Percentiles rank a stretch among this genome's conserved stretches.
Conservation (phyloP, 2,888 invertebrate genomes). For the Hypolimnas misippus region DNA sequence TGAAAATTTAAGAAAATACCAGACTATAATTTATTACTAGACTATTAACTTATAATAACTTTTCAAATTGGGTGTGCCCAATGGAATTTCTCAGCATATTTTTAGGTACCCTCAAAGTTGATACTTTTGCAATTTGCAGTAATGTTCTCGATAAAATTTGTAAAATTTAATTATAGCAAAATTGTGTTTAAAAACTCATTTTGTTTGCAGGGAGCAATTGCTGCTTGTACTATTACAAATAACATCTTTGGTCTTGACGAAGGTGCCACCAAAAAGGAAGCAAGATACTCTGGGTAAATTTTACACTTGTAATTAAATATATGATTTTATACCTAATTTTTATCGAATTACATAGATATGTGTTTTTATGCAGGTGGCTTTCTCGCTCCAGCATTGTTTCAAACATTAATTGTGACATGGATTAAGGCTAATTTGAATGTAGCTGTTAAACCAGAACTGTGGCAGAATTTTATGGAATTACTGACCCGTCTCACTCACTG, state of each 20-base stretch:
- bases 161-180: too few species aligned
- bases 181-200: neutral
- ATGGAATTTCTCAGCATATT: too few species aligned
- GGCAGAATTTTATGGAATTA: slow-evolving; percentile 96
- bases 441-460: slow-evolving; percentile 92
- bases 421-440: slow-evolving; percentile 98
- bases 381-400: slow-evolving; percentile 93
- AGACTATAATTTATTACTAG: too few species aligned
- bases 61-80: too few species aligned
- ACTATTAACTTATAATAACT: too few species aligned
- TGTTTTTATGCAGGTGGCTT: slow-evolving; percentile 85
- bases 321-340: too few species aligned
- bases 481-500: slow-evolving; percentile 95
- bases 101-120: too few species aligned
- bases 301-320: too few species aligned
- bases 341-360: neutral
- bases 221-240: slow-evolving; percentile 94
- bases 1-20: too few species aligned
- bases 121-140: too few species aligned
- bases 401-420: slow-evolving; percentile 98
- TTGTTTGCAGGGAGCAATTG: slow-evolving; percentile 90
- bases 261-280: slow-evolving; percentile 90
- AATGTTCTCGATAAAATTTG: too few species aligned
- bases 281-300: slow-evolving; percentile 87
- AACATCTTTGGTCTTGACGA: slow-evolving; percentile 93